Conservation (phyloP, 2,113 vertebrate genomes). For the Tautogolabrus adspersus region DNA sequence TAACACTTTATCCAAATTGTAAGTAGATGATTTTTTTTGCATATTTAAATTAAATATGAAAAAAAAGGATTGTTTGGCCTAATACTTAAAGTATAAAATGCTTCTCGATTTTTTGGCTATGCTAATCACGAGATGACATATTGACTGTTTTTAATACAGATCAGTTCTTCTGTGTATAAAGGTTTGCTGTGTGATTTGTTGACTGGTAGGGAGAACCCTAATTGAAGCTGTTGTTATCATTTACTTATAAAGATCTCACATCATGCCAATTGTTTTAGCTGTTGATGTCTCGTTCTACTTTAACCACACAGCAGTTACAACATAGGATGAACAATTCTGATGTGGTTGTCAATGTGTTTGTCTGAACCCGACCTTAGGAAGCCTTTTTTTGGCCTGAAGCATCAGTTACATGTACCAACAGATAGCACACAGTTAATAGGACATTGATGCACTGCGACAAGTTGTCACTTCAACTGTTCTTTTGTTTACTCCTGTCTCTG, state of each 20-base stretch:
- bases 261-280: background rate
- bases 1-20: no score
- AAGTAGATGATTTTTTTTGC: no score
- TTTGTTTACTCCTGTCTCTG: conserved; percentile 22
- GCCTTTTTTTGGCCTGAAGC: background rate
- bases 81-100: no score
- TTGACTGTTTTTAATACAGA: background rate
- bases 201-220: no score
- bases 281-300: background rate
- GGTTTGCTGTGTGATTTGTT: background rate
- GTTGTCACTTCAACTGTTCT: conserved; percentile 30
- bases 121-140: no score
- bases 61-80: no score
- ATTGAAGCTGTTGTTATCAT: background rate
- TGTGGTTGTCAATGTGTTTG: background rate
- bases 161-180: background rate
- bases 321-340: background rate
- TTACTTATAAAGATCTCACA: background rate
- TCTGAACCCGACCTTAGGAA: background rate
- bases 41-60: no score
- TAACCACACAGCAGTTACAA: background rate
- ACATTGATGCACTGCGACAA: conserved; percentile 4
- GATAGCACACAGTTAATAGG: conserved; percentile 16
- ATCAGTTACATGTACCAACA: background rate
- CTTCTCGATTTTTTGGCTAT: background rate